phyloP scores from a whole-genome alignment of 2,113 vertebrate species.

The Sander vitreus region DNA sequence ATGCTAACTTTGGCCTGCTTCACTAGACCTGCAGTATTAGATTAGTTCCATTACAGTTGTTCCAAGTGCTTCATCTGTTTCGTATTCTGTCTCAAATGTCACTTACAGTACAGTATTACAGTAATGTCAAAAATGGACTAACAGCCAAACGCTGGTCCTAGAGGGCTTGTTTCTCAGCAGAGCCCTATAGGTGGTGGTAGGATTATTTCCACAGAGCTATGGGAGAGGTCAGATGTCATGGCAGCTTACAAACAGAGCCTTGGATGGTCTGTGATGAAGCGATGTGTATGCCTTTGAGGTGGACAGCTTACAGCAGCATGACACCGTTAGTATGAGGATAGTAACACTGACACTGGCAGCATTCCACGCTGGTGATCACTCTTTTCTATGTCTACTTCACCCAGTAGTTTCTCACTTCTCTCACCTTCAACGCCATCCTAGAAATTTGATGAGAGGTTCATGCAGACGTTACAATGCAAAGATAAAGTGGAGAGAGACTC shows the following conservation, averaged over 20 bases:
- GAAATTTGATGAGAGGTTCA: background rate
- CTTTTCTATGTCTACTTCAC: background rate
- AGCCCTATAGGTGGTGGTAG: background rate
- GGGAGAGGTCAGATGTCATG: constrained; percentile 21
- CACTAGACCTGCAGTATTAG: background rate
- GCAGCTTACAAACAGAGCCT: constrained; percentile 12
- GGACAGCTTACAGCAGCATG: constrained; percentile 5
- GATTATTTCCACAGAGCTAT: constrained; percentile 3
- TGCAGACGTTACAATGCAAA: background rate
- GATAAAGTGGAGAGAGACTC: background rate
- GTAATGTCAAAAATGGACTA: background rate
- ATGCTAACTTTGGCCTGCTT: background rate
- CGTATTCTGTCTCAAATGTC: background rate
- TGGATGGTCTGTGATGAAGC: constrained; percentile 23
- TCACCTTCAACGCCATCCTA: background rate
- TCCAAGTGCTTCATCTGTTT: background rate
- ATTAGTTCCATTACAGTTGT: background rate
- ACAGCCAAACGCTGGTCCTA: background rate
- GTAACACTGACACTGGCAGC: background rate
- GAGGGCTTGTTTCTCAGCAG: background rate
- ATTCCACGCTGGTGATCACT: background rate
- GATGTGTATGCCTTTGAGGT: constrained; percentile 13
- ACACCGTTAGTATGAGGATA: background rate
- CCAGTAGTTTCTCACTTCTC: background rate
- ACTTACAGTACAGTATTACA: background rate